Percentiles rank a stretch among this genome's conserved stretches.
Conservation (phyloP, 2,888 invertebrate genomes). For the Hyles lineata region DNA sequence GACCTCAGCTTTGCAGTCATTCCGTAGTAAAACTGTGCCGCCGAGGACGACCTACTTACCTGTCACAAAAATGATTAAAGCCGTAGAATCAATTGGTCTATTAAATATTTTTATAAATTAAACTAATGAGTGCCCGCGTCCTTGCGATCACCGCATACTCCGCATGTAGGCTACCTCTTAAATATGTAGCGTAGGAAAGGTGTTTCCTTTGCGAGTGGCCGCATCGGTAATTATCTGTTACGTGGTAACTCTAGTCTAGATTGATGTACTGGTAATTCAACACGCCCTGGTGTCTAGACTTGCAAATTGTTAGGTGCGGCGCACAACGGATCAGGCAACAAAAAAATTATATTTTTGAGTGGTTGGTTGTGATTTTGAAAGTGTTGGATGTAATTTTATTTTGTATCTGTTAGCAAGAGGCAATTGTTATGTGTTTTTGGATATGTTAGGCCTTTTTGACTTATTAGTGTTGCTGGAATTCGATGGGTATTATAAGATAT, state of each 20-base stretch:
- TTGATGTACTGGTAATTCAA: conserved; percentile 7
- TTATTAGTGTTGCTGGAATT: too few relatives aligned
- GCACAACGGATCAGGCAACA: background rate
- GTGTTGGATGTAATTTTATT: too few relatives aligned
- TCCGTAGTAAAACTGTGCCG: too few relatives aligned
- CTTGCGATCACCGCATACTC: conserved; percentile 21
- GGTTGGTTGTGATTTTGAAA: background rate
- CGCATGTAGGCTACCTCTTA: conserved; percentile 6
- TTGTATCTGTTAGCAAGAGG: too few relatives aligned
- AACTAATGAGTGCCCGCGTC: background rate
- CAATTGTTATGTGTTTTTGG: too few relatives aligned
- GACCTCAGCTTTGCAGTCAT: too few relatives aligned
- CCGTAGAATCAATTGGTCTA: too few relatives aligned
- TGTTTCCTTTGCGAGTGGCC: conserved; percentile 14
- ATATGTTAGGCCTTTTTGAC: too few relatives aligned
- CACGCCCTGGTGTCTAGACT: conserved; percentile 23
- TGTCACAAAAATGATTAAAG: too few relatives aligned
- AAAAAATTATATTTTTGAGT: background rate
- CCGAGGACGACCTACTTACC: too few relatives aligned
- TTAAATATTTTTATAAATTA: background rate
- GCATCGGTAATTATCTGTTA: conserved; percentile 23
- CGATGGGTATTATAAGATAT: too few relatives aligned
- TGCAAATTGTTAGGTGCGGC: conserved; percentile 20
- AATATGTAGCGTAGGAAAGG: conserved; percentile 18
- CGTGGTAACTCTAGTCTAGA: conserved; percentile 3